A percentile compares a stretch with the other conserved stretches of the same genome.
phyloP scores from a whole-genome alignment of 1,140 invertebrate species.

The Plodia interpunctella region DNA sequence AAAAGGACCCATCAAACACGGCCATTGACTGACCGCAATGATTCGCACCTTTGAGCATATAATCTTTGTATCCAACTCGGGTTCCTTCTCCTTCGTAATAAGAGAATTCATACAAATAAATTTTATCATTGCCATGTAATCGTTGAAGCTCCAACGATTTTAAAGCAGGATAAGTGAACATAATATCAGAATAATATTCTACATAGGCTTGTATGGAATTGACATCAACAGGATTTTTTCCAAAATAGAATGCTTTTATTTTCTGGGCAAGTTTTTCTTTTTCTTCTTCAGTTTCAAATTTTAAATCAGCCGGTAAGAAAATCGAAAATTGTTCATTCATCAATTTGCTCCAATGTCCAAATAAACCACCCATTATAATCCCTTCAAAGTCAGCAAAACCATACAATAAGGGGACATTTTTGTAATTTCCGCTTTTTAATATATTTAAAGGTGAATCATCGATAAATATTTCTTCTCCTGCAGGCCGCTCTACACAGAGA shows the following conservation, averaged over 20 bases:
- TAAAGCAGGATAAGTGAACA: slow-evolving; percentile 3
- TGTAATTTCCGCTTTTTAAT: slow-evolving; percentile 30
- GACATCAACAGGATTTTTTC: slow-evolving; percentile 22
- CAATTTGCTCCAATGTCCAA: slow-evolving; percentile 31
- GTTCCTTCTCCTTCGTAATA: not conserved
- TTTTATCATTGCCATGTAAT: not conserved
- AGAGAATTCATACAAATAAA: slow-evolving; percentile 12
- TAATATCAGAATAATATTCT: slow-evolving; percentile 1
- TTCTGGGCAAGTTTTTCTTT: slow-evolving; percentile 31
- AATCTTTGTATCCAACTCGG: not conserved
- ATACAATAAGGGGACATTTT: slow-evolving; percentile 37
- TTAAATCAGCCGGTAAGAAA: slow-evolving; percentile 45
- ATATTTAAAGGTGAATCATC: slow-evolving; percentile 26
- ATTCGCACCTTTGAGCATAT: slow-evolving; percentile 23
- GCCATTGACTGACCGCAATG: slow-evolving; percentile 38
- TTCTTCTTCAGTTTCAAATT: slow-evolving; percentile 33
- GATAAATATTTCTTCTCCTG: slow-evolving; percentile 29
- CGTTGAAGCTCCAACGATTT: not conserved
- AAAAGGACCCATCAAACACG: slow-evolving; percentile 22
- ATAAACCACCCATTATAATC: slow-evolving; percentile 1
- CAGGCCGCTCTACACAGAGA: slow-evolving; percentile 36
- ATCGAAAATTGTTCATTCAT: slow-evolving; percentile 51
- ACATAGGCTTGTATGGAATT: slow-evolving; percentile 25
- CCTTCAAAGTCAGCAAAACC: slow-evolving; percentile 46
- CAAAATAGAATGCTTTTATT: slow-evolving; percentile 49